A percentile compares a stretch with the other conserved stretches of the same genome.
phyloP scores from a whole-genome alignment of 2,113 vertebrate genomes.

The Neodon shergylaensis region DNA sequence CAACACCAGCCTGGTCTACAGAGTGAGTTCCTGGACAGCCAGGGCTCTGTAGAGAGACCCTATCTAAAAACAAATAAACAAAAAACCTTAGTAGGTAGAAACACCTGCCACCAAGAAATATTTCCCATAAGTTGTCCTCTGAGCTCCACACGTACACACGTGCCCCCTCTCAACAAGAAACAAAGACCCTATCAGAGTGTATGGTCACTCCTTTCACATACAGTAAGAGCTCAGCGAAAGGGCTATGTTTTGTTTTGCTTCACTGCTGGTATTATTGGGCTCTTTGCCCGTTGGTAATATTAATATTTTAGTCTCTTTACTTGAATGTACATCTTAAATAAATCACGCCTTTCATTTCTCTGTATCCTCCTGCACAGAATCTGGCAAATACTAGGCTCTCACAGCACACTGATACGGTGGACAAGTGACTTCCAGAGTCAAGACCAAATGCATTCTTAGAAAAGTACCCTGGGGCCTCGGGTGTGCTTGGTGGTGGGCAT shows the following conservation, averaged over 20 bases:
- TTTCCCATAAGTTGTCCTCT: not conserved
- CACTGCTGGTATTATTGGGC: not conserved
- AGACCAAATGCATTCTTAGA: slow-evolving; percentile 2
- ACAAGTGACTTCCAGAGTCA: not conserved
- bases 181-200: not conserved
- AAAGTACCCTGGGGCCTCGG: not conserved
- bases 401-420: not conserved
- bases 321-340: slow-evolving; percentile 15
- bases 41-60: not conserved
- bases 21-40: not conserved
- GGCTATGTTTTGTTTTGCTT: not conserved
- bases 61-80: not conserved
- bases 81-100: not conserved
- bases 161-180: not conserved
- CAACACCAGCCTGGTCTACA: not conserved
- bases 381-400: not conserved
- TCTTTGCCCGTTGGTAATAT: not conserved
- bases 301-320: slow-evolving; percentile 45
- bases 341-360: not conserved
- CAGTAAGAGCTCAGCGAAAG: not conserved
- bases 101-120: not conserved
- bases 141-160: not conserved
- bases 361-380: not conserved
- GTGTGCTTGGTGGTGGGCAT: not conserved
- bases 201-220: not conserved